Evolutionary conservation across 2,797 vertebrate species (phyloP), one percentile per base, ranked within the genome.

Genomic region (Hyperoplus lanceolatus): DNA sequence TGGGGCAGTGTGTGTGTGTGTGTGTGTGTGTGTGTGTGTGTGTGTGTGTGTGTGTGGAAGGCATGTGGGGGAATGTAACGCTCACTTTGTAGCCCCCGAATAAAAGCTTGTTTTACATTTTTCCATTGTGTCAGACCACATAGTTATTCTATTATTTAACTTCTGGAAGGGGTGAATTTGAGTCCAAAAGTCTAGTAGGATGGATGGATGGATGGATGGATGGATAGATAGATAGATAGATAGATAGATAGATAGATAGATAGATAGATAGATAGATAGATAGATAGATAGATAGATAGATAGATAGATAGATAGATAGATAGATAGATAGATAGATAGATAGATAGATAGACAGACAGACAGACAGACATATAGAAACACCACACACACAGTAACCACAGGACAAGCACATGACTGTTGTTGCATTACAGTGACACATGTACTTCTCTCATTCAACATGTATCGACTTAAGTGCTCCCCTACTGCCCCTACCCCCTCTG

Each of bases 61-160:
- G 83, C 82, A 90, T 85, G 81, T 75, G 83, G 82, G 73, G 70
- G 77, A 83, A 80, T 42, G 77, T 67, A 74, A 75, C 16, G 66
- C 74, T 82, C 84, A 76, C 78, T 82, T 69, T 43, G 39, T 66
- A 68, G 71, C 73, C 59, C n/a, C 8, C 4, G 29, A 29, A 29
- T 29, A 68, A 85, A 87, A 77, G 63, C 63, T 65, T 66, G 71
- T 77, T 77, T 83, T 62, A 77, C 73, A 63, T 77, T 70, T 9
- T 65, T 70, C 50, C 64, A 68, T 60, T 62, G 48, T 83, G 77
- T 84, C 56, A 12, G 43, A 56, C 54, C 6, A 61, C 53, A 65
- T 5, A 11, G 48, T 73, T 76, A 18, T 29, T 29, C 3, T 29
- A 29, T 54, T 65, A 5, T 64, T 67, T 36, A 6, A 18, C 53